Conservation (phyloP, 1,140 invertebrate species). For the Lepidurus couesii region DNA sequence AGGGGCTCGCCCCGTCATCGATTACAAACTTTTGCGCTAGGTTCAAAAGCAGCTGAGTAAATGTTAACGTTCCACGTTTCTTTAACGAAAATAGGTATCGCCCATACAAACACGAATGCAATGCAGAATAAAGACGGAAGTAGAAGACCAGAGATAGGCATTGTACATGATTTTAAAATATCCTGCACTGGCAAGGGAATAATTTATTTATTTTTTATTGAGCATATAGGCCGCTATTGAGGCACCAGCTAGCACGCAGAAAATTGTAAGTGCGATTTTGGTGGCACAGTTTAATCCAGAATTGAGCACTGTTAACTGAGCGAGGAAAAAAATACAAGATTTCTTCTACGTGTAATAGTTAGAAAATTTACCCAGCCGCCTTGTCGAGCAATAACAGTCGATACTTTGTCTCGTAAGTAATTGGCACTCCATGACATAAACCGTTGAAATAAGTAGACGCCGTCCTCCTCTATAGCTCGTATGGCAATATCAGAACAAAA, state of each 20-base stretch:
- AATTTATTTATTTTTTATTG: background rate
- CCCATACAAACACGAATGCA: background rate
- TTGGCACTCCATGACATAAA: background rate
- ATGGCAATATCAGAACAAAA: background rate
- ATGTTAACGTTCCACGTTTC: background rate
- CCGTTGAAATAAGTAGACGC: background rate
- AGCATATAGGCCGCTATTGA: background rate
- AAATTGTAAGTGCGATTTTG: background rate
- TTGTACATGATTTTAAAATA: background rate
- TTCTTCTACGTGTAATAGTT: background rate
- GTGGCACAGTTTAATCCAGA: background rate
- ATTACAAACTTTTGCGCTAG: background rate
- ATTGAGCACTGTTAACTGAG: background rate
- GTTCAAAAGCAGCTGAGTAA: background rate
- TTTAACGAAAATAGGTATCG: background rate
- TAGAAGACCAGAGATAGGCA: too few species aligned
- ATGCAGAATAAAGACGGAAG: background rate
- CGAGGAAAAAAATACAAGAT: background rate
- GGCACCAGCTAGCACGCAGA: background rate
- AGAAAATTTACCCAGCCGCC: background rate
- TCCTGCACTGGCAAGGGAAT: background rate
- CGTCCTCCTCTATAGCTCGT: background rate
- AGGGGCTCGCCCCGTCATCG: background rate
- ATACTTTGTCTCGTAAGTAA: background rate
- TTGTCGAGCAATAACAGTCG: background rate